Percentiles rank a stretch among this genome's conserved stretches.
These are phyloP conservation scores for Ctenodactylus gundi DNA, from an alignment of 2,113 vertebrate genomes.

Conservation along the genomic window DNA sequence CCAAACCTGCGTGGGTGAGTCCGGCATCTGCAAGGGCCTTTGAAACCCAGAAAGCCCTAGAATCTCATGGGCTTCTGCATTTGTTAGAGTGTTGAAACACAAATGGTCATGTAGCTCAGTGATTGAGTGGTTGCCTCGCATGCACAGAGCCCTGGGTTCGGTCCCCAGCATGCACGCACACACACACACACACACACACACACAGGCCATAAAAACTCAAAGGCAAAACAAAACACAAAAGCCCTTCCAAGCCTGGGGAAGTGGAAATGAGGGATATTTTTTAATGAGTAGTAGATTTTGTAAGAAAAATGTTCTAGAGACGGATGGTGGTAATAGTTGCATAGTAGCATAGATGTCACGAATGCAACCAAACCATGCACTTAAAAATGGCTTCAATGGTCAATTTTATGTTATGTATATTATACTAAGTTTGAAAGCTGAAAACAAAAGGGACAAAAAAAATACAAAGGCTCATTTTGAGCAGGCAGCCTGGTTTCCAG, in stretches of 20 bases:
- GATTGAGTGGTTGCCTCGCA: not conserved
- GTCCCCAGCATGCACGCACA: not conserved
- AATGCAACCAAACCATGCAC: not conserved
- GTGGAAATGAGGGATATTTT: not conserved
- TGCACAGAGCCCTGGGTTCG: not conserved
- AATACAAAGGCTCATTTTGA: not conserved
- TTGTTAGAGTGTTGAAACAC: not conserved
- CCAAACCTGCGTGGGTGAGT: constrained; percentile 88
- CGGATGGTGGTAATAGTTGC: not conserved
- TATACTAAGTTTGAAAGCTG: not conserved
- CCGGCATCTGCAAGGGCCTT: rapidly evolving
- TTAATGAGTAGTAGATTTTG: not conserved
- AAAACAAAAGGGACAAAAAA: not conserved
- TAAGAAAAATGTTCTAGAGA: not conserved
- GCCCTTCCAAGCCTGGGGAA: too few relatives aligned
- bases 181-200: not conserved
- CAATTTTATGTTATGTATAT: not conserved
- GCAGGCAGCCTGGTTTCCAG: not conserved
- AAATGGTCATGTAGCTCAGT: not conserved
- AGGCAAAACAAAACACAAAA: not conserved
- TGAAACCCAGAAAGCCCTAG: not conserved
- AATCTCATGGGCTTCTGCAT: not conserved
- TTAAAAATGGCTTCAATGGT: not conserved
- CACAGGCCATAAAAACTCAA: not conserved
- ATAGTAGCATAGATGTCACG: too few relatives aligned